Evolutionary conservation across 2,113 vertebrate species (phyloP).

Genomic region (Psettodes erumei): DNA sequence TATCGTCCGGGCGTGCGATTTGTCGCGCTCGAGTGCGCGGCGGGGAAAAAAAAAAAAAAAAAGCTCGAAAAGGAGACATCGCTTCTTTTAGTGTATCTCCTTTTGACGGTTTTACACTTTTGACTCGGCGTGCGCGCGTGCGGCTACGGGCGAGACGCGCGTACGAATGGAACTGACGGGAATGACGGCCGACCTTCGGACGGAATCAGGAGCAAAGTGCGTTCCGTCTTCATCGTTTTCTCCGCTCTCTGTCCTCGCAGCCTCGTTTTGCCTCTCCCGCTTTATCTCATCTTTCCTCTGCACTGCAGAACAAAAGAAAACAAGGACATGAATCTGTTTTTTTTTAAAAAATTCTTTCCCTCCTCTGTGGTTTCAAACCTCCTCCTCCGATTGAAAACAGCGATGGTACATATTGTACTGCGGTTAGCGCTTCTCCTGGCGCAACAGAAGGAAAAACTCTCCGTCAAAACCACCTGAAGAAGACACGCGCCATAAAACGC

Average conservation of each 20-base stretch:
- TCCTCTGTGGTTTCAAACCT: constrained; percentile 13
- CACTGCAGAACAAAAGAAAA: constrained; percentile 21
- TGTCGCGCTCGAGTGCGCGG: constrained; percentile 25
- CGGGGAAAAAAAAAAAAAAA: no score
- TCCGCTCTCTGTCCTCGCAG: constrained; percentile 15
- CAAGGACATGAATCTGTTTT: constrained; percentile 1
- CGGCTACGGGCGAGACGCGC: constrained; percentile 14
- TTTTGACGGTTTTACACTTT: constrained; percentile 49
- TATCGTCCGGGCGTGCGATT: constrained; percentile 43
- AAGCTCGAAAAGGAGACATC: constrained; percentile 27
- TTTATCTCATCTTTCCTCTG: constrained; percentile 9
- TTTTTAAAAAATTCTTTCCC: no score
- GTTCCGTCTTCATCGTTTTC: constrained; percentile 58
- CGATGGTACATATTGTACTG: not conserved
- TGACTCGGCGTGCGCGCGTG: constrained; percentile 30
- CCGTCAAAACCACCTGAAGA: constrained; percentile 1
- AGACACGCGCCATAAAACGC: constrained; percentile 7
- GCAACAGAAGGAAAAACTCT: constrained; percentile 13
- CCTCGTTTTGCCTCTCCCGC: constrained; percentile 23
- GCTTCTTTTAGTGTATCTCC: constrained; percentile 29
- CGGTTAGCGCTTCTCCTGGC: constrained; percentile 13
- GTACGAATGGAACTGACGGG: constrained; percentile 54
- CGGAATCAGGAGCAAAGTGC: constrained; percentile 68
- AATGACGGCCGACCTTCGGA: constrained; percentile 74
- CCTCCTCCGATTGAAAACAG: constrained; percentile 15